Evolutionary conservation across 1,140 invertebrate genomes (phyloP).

Genomic region (Calosoma granatense): DNA sequence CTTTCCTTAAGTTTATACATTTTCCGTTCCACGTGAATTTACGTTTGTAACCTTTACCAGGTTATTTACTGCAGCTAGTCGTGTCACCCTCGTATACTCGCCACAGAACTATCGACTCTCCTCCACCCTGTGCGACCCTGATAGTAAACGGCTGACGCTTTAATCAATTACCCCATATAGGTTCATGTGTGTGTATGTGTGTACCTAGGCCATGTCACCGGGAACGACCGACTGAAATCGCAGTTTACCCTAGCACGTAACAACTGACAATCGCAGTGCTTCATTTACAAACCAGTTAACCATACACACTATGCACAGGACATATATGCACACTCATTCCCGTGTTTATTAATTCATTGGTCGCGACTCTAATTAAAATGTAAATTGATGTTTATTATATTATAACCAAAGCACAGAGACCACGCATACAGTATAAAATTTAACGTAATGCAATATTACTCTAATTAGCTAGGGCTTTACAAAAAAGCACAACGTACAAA

Average conservation of each 20-base stretch:
- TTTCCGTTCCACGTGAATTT: too few relatives aligned
- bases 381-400: background rate
- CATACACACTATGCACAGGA: too few relatives aligned
- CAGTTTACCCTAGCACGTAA: background rate
- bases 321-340: too few relatives aligned
- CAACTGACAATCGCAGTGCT: background rate
- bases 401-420: too few relatives aligned
- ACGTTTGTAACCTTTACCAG: background rate
- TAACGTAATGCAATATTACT: too few relatives aligned
- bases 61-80: constrained; percentile 3
- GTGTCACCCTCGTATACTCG: background rate
- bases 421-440: too few relatives aligned
- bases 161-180: background rate
- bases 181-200: background rate
- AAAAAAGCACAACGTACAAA: too few relatives aligned
- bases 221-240: background rate
- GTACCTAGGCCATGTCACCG: background rate
- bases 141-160: background rate
- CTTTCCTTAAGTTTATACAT: too few relatives aligned
- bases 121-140: background rate
- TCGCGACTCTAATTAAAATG: background rate
- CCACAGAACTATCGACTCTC: background rate
- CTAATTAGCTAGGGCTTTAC: too few relatives aligned
- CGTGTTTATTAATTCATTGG: background rate
- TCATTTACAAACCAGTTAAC: background rate